Evolutionary conservation across 1,140 invertebrate genomes (phyloP), one percentile per base, ranked within the genome.

Genomic region (Diorhabda sublineata): DNA sequence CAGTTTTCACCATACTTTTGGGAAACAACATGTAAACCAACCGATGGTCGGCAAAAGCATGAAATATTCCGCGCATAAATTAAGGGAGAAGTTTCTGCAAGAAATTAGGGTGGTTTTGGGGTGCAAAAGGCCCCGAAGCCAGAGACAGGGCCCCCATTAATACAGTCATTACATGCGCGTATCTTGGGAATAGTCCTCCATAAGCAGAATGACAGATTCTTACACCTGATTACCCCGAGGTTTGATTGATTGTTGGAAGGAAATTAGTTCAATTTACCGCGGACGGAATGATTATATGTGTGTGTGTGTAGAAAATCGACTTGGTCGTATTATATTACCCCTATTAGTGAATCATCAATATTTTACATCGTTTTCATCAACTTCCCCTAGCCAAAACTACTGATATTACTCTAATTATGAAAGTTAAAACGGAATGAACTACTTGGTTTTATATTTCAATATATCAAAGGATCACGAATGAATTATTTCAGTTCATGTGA

Each of bases 61-160:
- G 71, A 76, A 75, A 76, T 75, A 76, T 75, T 74, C 70, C 68
- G 70, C 75, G 75, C 75, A 77, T 77, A 77, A 77, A 77, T 77
- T 77, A 77, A 56, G 63, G 69, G 59, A 71, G 70, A 77, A 77
- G 75, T 77, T 77, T 75, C 74, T 70, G 74, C 75, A 77, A 77
- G 75, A 77, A 77, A 75, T 75, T 75, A 75, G 71, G 61, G 58
- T 67, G 67, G 70, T 70, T 72, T 70, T 44, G 52, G 47, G 47
- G 63, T 26, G 58, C 42, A 6, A 11, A 11, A 42, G n/a, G 58
- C 58, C 58, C 63, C 45, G 52, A 41, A 41, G 63, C 43, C 63
- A 52, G 47, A 52, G 47, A 52, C 47, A 52, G 47, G 47, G 61
- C 70, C 67, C 69, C 72, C 74, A 76, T 76, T 76, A 76, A 76